Base-by-base conservation (phyloP, 1,140 invertebrate species). In the Nephila pilipes region DNA sequence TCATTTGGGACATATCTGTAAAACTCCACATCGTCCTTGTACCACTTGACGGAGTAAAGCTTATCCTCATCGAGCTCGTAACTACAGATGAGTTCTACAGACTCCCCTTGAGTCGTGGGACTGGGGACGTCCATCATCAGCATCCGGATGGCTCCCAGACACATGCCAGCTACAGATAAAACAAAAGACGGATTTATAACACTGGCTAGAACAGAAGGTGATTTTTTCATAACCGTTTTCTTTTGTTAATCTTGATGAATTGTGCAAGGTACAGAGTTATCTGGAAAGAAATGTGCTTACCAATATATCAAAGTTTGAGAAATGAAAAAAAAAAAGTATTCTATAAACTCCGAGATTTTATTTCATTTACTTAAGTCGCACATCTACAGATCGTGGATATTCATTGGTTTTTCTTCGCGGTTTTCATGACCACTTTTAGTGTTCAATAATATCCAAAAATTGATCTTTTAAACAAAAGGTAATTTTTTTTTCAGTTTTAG, bases 31-130 rank as follows among this genome's bases (percentile, higher is more conserved):
- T 96, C 96, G 94, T 97, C 97, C 95, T 97, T 97, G 96, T 97
- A 97, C 97, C 97, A 98, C 96, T 97, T 97, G 89, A 97, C 97
- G 14, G 97, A 97, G 95, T 98, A 98, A 46, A 98, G 96, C 3
- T 96, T 96, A 80, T 97, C 97, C 8, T 96, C 96, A 94, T 97
- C 97, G 95, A 97, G 96, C 25, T 98, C 97, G 95, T 97, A 98
- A 95, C 97, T 96, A 95, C 97, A 98, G 94, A 96, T 96, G 94
- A 98, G 96, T 92, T 96, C 96, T 22, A 97, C 97, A 69, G 96
- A 96, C 88, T 96, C 96, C 94, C 97, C 97, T 63, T 97, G 95
- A 65, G 97, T 96, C 94, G 97, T 97, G 95, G 97, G 97, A 94
- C 96, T 96, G 46, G 97, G 97, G 94, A 97, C 97, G 93, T 96